These are phyloP conservation scores for Rhea americana DNA, from an alignment of 2,113 vertebrate species.

Conservation along the genomic window DNA sequence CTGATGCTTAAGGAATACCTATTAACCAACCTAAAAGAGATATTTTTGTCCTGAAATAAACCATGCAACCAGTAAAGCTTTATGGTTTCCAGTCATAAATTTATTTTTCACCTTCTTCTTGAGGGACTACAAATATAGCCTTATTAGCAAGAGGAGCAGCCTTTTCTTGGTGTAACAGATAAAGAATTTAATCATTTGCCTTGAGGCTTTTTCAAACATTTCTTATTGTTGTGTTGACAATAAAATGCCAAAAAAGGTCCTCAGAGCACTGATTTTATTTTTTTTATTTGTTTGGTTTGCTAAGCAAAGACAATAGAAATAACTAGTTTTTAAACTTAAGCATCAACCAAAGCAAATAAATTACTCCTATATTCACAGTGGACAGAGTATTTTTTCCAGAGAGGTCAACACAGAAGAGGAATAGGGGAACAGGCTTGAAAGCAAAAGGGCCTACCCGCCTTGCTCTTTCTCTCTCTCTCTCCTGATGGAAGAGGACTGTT, in stretches of 20 bases:
- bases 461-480: neutral
- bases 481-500: neutral
- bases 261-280: slow-evolving; percentile 8
- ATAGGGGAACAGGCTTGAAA: neutral
- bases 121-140: slow-evolving; percentile 4
- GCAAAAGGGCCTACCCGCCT: fast-evolving
- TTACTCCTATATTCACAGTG: neutral
- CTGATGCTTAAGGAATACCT: neutral
- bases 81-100: slow-evolving; percentile 2
- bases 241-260: slow-evolving; percentile 31
- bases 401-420: neutral
- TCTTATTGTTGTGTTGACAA: slow-evolving; percentile 15
- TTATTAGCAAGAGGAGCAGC: slow-evolving; percentile 16
- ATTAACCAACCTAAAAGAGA: neutral
- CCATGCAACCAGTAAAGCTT: neutral
- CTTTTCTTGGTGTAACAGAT: slow-evolving; percentile 29
- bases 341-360: neutral
- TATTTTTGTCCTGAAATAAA: slow-evolving; percentile 25
- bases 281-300: slow-evolving; percentile 12
- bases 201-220: slow-evolving; percentile 22
- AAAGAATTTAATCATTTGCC: slow-evolving; percentile 43
- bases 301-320: neutral
- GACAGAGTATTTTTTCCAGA: neutral
- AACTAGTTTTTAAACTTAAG: neutral
- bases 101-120: slow-evolving; percentile 50